Base-by-base conservation (phyloP, 2,113 vertebrate genomes). In the Malurus cyaneus region DNA sequence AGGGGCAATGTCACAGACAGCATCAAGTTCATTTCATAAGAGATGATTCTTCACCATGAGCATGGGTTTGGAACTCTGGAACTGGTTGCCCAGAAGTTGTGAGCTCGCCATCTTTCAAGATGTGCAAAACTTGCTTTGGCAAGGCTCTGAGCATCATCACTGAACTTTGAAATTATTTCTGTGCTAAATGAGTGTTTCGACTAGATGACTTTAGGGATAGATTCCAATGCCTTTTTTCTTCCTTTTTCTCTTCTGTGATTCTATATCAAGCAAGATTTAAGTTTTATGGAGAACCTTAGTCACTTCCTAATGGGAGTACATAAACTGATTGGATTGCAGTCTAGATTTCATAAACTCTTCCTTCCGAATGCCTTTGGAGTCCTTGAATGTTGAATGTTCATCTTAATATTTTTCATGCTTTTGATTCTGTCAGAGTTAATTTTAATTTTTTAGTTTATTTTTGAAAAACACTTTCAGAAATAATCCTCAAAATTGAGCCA, bases 1-100 rank as follows among this genome's bases (percentile, higher is more conserved):
- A 47, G 80, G 73, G 41, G 8, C 26, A 67, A 0, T 1, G 2
- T 67, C 32, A 19, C n/a, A 56, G 50, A 12, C 1, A 31, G 20
- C 23, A 34, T 73, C 47, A 14, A 18, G n/a, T 42, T 60, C 4
- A 32, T 86, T 80, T 67, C 11, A 0, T 50, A 16, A 52, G 53
- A 52, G 53, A 64, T 54, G 29, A 3, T 49, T 74, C 21, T 49
- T 82, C 19, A 13, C 26, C 1, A 0, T 15, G 13, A 59, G 11
- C 3, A 1, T 28, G 54, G 28, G 8, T 18, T 62, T 73, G 70
- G 78, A 78, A 56, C 28, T 54, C 49, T 73, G 41, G 36, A 77
- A 14, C n/a, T 49, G n/a, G 14, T 81, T 91, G 29, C 32, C 34
- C 36, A 23, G 29, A 34, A 10, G 9, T 14, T 50, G 34, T 23